Base-by-base conservation (phyloP, 2,797 vertebrate genomes). In the Brachyrhaphis roseni region DNA sequence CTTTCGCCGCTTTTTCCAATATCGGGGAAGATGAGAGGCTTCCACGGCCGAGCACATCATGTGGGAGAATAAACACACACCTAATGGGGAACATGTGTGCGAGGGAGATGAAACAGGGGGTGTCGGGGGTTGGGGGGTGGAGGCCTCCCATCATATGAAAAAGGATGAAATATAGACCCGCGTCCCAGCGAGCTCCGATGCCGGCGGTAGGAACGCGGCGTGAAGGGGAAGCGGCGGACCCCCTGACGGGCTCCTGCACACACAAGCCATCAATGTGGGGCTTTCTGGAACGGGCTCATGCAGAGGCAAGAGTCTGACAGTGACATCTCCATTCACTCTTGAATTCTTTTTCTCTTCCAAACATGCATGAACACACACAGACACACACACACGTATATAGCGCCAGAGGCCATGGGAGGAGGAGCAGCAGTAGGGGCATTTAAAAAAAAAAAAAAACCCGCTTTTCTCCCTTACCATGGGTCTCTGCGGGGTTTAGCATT, bases 241-340 rank as follows among this genome's bases (percentile, higher is more conserved):
- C 81, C 55, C 78, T 3, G 68, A 71, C 41, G 68, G 41, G 68
- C 68, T 84, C 80, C 83, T 74, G 75, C 46, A 81, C 79, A 82
- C 82, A 90, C 84, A 88, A 89, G 84, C 91, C 93, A 92, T 92
- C 94, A 94, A 95, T 93, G 93, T 87, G 93, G 68, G 92, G 84
- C 91, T 87, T 88, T 92, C 89, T 92, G 85, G 83, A 92, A 90
- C 81, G 39, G 89, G 93, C 93, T 92, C 91, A 92, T 89, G 92
- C 66, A 87, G 89, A 92, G 90, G 89, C 92, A 87, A 83, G 89
- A 81, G 85, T 93, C 93, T 94, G 94, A 95, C 95, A 95, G 94
- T 95, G 94, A 95, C 95, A 95, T 95, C 95, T 95, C 94, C 93
- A 95, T 95, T 94, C 92, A 93, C 86, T 91, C 88, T 62, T 71